Conservation (phyloP, 2,113 vertebrate species). For the Agapornis roseicollis region DNA sequence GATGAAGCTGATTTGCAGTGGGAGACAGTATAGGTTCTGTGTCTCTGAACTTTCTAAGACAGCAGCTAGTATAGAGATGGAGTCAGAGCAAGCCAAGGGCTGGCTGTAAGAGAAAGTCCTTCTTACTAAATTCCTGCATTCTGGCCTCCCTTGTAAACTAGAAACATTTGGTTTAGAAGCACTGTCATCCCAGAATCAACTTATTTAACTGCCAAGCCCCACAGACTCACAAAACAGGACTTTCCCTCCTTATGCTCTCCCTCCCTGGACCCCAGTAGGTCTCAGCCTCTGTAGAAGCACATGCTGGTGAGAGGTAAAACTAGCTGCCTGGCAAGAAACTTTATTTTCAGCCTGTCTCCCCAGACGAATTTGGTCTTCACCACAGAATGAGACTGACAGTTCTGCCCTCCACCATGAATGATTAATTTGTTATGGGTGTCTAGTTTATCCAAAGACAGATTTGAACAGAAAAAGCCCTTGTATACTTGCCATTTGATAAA, state of each 20-base stretch:
- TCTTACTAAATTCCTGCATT: not conserved
- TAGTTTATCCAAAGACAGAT: slow-evolving; percentile 59
- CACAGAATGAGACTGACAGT: slow-evolving; percentile 63
- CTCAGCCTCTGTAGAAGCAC: not conserved
- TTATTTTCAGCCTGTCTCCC: slow-evolving; percentile 29
- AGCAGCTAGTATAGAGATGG: not conserved
- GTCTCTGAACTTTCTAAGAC: not conserved
- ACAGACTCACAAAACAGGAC: not conserved
- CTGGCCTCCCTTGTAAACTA: not conserved
- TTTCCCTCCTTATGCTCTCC: not conserved
- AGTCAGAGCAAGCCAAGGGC: not conserved
- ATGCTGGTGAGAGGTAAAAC: not conserved
- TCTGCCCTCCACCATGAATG: slow-evolving; percentile 51
- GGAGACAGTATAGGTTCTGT: not conserved
- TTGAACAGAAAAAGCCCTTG: slow-evolving; percentile 42
- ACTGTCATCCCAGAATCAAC: not conserved
- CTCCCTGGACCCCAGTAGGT: not conserved
- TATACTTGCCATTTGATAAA: slow-evolving; percentile 38
- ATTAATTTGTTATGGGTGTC: slow-evolving; percentile 65
- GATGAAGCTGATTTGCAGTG: not conserved
- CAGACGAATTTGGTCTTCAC: slow-evolving; percentile 50
- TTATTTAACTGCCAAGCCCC: not conserved
- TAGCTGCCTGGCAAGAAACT: slow-evolving; percentile 45
- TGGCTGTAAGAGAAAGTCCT: not conserved
- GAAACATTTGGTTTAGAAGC: slow-evolving; percentile 15